Conservation (phyloP, 2,888 invertebrate genomes). For the Tuberolachnus salignus region DNA sequence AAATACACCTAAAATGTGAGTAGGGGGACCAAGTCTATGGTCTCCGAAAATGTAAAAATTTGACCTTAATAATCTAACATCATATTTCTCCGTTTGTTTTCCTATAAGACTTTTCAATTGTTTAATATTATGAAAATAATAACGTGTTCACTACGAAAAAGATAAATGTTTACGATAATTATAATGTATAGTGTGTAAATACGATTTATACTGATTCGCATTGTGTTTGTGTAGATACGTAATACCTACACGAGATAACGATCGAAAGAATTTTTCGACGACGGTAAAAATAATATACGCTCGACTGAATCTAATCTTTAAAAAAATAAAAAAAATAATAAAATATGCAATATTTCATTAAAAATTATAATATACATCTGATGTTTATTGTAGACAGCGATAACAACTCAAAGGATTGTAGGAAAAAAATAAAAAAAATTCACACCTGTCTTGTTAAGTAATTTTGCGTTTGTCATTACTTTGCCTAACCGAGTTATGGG, state of each 20-base stretch:
- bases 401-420: constrained; percentile 14
- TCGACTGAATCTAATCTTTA: background rate
- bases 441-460: constrained; percentile 36
- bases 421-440: background rate
- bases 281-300: background rate
- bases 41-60: too few relatives aligned
- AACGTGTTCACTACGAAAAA: too few relatives aligned
- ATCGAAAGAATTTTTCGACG: background rate
- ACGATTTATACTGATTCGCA: background rate
- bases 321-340: background rate
- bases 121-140: too few relatives aligned
- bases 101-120: too few relatives aligned
- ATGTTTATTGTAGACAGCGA: background rate
- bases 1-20: too few relatives aligned
- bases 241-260: background rate
- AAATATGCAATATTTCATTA: constrained; percentile 4
- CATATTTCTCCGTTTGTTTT: too few relatives aligned
- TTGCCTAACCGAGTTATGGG: too few relatives aligned
- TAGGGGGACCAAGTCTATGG: too few relatives aligned
- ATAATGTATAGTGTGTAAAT: background rate
- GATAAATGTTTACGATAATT: background rate
- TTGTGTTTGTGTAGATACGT: too few relatives aligned
- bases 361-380: background rate
- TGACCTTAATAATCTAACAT: too few relatives aligned
- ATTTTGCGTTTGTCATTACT: constrained; percentile 1